phyloP scores from a whole-genome alignment of 2,797 vertebrate species.

The Philypnodon macrostomus region DNA sequence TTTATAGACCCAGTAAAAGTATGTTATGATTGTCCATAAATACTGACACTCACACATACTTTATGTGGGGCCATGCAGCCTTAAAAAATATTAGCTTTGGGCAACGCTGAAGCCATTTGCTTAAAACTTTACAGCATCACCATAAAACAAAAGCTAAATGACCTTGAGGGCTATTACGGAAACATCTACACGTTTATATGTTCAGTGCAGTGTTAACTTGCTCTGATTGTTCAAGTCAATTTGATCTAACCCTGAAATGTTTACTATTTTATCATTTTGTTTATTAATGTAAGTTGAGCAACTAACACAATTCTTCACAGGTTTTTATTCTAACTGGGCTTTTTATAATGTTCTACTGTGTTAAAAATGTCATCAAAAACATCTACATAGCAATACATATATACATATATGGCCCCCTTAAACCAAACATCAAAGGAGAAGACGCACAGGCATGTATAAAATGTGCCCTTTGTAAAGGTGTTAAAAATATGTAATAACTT shows the following conservation, averaged over 20 bases:
- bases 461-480: not conserved
- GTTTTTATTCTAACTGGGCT: too few species aligned
- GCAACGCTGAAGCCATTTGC: slow-evolving; percentile 12
- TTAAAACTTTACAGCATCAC: slow-evolving; percentile 18
- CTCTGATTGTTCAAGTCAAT: not conserved
- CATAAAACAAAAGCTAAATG: slow-evolving; percentile 27
- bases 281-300: not conserved
- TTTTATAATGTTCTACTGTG: too few species aligned
- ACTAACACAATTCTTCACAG: not conserved
- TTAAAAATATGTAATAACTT: not conserved
- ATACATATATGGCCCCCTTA: too few species aligned
- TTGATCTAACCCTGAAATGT: not conserved
- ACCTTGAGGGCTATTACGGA: slow-evolving; percentile 17
- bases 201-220: not conserved
- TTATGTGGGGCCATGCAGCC: slow-evolving; percentile 27
- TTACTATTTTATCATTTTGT: not conserved
- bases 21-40: slow-evolving; percentile 41
- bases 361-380: too few species aligned
- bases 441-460: not conserved
- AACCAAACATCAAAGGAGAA: not conserved
- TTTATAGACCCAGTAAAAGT: slow-evolving; percentile 62
- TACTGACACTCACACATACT: slow-evolving; percentile 21
- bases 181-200: not conserved
- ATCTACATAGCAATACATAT: too few species aligned
- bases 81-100: slow-evolving; percentile 39